Base-by-base conservation (phyloP, 1,140 invertebrate species). In the Drosophila mayri region DNA sequence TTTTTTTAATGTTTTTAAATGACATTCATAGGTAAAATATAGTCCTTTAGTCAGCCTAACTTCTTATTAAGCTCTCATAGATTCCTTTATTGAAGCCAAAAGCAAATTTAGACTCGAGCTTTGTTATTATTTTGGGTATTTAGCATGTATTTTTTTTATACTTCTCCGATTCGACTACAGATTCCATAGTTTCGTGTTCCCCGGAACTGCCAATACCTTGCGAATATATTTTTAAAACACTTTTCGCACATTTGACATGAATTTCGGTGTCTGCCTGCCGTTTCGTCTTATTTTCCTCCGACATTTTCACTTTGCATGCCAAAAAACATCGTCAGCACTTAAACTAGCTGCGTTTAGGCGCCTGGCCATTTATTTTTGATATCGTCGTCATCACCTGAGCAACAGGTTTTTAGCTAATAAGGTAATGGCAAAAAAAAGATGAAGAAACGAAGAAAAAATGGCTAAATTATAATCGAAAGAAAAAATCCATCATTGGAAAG, bases 401-500 rank as follows among this genome's bases (percentile, higher is more conserved):
- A 81, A 85, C 81, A 81, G 81, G 81, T 83, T 79, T 78, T 60
- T 28, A 52, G 43, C 67, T 81, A 85, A 84, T 84, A 84, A 84
- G 81, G 77, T 77, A 81, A 66, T 76, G 47, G 57, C 20, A 62
- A 83, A 79, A 79, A n/a, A 43, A 60, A 40, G 18, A 63, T 25
- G 40, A 35, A 58, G 40, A 62, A 61, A 58, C 25, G 32, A 59
- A 18, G 44, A 59, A 63, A 81, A 84, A 84, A 77, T 77, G 16
- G 72, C 66, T 52, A 84, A 84, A 84, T 85, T 81, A 85, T 84
- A 73, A 80, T 81, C 63, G 63, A 71, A 63, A 80, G 81, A 85
- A 83, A 79, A 84, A 66, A 85, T 85, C 49, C 81, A 85, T 84
- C 81, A 84, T 85, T 84, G 81, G 81, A 84, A 84, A 84, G 81